These are phyloP conservation scores for Oryzias javanicus DNA, from an alignment of 2,113 vertebrate species.

Conservation along the genomic window DNA sequence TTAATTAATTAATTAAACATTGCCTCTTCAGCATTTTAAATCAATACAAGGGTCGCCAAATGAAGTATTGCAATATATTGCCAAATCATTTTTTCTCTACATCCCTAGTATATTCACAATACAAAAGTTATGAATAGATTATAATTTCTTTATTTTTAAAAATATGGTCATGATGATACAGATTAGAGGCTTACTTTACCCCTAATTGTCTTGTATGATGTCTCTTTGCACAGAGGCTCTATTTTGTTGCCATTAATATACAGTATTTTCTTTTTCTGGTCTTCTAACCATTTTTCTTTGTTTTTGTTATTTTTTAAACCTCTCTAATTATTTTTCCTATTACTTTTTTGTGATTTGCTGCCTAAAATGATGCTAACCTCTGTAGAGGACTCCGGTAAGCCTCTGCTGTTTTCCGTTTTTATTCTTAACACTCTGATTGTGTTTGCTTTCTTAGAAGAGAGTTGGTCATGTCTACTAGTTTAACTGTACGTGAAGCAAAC, in stretches of 20 bases:
- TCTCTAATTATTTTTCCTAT: slow-evolving; percentile 14
- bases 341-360: slow-evolving; percentile 25
- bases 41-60: too few relatives aligned
- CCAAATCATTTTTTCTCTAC: too few relatives aligned
- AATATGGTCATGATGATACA: not conserved
- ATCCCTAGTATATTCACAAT: too few relatives aligned
- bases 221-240: not conserved
- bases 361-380: slow-evolving; percentile 67
- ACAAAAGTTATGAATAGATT: too few relatives aligned
- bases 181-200: slow-evolving; percentile 11
- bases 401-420: slow-evolving; percentile 32
- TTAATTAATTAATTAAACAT: too few relatives aligned
- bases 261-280: not conserved
- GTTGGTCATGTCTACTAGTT: slow-evolving; percentile 2
- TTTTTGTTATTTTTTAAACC: slow-evolving; percentile 18
- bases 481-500: too few relatives aligned
- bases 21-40: too few relatives aligned
- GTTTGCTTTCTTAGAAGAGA: not conserved
- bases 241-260: slow-evolving; percentile 18
- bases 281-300: slow-evolving; percentile 4
- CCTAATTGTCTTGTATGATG: not conserved
- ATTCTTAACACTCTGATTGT: not conserved
- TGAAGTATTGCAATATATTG: too few relatives aligned
- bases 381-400: slow-evolving; percentile 98
- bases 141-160: slow-evolving; percentile 15